These are phyloP conservation scores for Pammene aurita DNA, from an alignment of 2,888 invertebrate species.

Conservation along the genomic window DNA sequence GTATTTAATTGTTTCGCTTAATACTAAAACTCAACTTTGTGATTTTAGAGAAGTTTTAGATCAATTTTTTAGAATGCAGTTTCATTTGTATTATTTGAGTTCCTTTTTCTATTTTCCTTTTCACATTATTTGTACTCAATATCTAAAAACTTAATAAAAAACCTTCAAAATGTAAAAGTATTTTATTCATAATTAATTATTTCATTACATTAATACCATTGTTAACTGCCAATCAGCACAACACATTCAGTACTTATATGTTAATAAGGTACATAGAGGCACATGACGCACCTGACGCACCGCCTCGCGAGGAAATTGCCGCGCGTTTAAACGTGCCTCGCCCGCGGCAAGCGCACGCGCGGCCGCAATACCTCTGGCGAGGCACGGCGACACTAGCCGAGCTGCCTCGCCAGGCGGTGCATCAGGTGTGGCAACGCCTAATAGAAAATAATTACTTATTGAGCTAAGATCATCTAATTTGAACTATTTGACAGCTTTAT, in stretches of 20 bases:
- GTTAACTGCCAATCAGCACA: constrained; percentile 16
- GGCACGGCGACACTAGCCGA: no score
- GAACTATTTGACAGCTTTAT: no score
- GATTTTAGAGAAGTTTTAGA: neutral
- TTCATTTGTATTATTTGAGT: constrained; percentile 14
- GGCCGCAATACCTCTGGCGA: no score
- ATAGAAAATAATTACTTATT: no score
- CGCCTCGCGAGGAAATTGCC: no score
- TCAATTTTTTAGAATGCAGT: neutral
- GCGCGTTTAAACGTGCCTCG: no score
- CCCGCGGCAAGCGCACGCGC: no score
- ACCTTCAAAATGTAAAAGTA: neutral
- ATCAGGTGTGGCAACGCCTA: no score
- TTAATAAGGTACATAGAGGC: constrained; percentile 9
- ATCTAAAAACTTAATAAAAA: constrained; percentile 8
- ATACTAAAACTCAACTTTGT: neutral
- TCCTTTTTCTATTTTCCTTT: neutral
- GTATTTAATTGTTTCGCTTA: neutral
- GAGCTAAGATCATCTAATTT: no score
- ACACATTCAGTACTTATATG: constrained; percentile 10
- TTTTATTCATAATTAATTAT: constrained; percentile 8
- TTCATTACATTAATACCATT: constrained; percentile 4
- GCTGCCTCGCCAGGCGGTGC: no score
- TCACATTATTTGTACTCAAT: constrained; percentile 1
- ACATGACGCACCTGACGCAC: no score